Evolutionary conservation across 30 jellyfish, hydroid and myxozoan species (phyloP).

Genomic region (Clytia hemisphaerica): DNA sequence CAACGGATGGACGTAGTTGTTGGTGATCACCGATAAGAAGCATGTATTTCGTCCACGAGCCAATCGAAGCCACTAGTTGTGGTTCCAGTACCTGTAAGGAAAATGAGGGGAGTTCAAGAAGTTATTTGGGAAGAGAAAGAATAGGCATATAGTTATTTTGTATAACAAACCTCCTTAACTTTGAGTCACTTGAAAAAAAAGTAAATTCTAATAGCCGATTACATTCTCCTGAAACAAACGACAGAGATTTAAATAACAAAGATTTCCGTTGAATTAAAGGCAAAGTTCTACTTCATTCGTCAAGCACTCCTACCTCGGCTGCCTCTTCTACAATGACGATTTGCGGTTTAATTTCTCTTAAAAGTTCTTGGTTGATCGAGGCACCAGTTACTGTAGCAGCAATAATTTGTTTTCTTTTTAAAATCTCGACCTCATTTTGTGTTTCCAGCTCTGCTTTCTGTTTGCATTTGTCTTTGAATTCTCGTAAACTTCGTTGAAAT

Average conservation of each 20-base stretch:
- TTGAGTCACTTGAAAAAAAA: no score
- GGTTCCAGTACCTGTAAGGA: slow-evolving; percentile 46
- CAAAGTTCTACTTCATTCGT: no score
- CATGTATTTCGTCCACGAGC: slow-evolving; percentile 37
- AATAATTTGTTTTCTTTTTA: slow-evolving; percentile 8
- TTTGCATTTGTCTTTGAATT: slow-evolving; percentile 6
- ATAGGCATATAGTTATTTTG: no score
- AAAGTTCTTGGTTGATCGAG: slow-evolving; percentile 30
- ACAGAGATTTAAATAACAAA: no score
- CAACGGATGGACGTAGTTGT: slow-evolving; percentile 44
- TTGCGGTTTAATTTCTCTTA: slow-evolving; percentile 24
- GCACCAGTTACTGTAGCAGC: slow-evolving; percentile 61
- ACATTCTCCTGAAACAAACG: no score
- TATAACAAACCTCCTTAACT: no score
- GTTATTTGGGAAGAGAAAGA: no score
- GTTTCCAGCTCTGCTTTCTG: background rate
- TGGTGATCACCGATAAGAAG: slow-evolving; percentile 55
- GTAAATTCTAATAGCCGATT: no score
- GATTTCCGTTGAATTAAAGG: no score
- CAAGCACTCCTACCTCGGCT: no score
- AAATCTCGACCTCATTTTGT: slow-evolving; percentile 24
- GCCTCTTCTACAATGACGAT: slow-evolving; percentile 57
- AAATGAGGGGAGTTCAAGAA: no score
- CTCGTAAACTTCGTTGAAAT: slow-evolving; percentile 9
- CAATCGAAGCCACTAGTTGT: slow-evolving; percentile 38